phyloP scores from a whole-genome alignment of 1,140 invertebrate genomes.

The Drosophila mojavensis region DNA sequence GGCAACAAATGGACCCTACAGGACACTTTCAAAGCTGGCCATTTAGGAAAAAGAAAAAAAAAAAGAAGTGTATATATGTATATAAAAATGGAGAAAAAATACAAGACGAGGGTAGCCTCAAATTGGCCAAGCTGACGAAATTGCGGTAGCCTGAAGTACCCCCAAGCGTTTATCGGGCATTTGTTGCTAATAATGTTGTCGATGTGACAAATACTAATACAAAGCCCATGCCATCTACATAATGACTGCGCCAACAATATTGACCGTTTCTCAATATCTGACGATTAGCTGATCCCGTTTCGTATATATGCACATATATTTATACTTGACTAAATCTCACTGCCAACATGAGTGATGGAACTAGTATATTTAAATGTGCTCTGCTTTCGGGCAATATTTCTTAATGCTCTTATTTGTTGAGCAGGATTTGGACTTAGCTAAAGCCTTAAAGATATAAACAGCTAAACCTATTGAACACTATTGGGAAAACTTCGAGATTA shows the following conservation, averaged over 20 bases:
- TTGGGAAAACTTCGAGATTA: no score
- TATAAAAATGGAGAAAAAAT: slow-evolving; percentile 14
- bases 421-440: no score
- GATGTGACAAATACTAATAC: slow-evolving; percentile 59
- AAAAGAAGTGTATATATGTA: no score
- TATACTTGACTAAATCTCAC: no score
- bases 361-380: background rate
- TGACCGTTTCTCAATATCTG: slow-evolving; percentile 1
- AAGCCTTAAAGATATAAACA: no score
- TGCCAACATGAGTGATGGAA: background rate
- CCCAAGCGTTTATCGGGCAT: slow-evolving; percentile 56
- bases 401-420: background rate
- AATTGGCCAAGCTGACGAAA: slow-evolving; percentile 70
- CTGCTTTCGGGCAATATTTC: background rate
- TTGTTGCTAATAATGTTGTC: slow-evolving; percentile 80
- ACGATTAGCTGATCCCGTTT: background rate
- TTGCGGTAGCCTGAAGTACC: slow-evolving; percentile 45
- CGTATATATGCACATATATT: background rate
- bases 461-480: no score
- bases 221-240: slow-evolving; percentile 46
- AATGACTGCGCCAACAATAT: slow-evolving; percentile 27
- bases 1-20: slow-evolving; percentile 18
- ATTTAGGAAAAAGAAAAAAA: slow-evolving; percentile 41
- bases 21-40: slow-evolving; percentile 41
- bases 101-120: slow-evolving; percentile 64